These are phyloP conservation scores for Himalopsyche kuldschensis DNA, from an alignment of 2,888 invertebrate genomes.

Conservation along the genomic window DNA sequence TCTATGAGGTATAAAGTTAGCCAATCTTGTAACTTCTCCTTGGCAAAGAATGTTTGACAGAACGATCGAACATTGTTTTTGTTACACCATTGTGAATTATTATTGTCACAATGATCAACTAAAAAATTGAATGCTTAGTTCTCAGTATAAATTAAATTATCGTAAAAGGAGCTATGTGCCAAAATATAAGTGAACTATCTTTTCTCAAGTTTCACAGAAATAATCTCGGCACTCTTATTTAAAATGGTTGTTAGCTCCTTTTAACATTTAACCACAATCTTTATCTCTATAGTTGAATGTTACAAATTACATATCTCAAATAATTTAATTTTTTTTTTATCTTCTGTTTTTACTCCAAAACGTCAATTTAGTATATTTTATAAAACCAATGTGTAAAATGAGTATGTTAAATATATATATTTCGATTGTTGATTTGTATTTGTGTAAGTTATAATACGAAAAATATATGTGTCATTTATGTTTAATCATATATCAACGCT, in stretches of 20 bases:
- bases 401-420: neutral
- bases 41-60: too few relatives aligned
- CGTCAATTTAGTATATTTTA: neutral
- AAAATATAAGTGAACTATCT: too few relatives aligned
- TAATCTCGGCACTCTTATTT: neutral
- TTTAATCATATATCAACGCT: neutral
- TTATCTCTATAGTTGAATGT: neutral
- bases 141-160: neutral
- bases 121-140: neutral
- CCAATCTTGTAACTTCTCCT: too few relatives aligned
- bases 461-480: conserved; percentile 3
- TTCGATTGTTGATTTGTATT: neutral
- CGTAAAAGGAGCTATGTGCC: neutral
- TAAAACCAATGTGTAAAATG: neutral
- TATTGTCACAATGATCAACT: too few relatives aligned
- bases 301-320: neutral
- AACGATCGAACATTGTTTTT: too few relatives aligned
- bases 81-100: too few relatives aligned
- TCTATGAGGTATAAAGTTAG: too few relatives aligned
- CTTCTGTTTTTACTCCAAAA: neutral
- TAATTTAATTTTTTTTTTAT: neutral
- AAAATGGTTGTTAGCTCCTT: neutral
- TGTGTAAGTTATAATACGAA: neutral
- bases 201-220: too few relatives aligned
- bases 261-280: neutral